Base-by-base conservation (phyloP, 1,140 invertebrate species). In the Rhopalosiphum padi region DNA sequence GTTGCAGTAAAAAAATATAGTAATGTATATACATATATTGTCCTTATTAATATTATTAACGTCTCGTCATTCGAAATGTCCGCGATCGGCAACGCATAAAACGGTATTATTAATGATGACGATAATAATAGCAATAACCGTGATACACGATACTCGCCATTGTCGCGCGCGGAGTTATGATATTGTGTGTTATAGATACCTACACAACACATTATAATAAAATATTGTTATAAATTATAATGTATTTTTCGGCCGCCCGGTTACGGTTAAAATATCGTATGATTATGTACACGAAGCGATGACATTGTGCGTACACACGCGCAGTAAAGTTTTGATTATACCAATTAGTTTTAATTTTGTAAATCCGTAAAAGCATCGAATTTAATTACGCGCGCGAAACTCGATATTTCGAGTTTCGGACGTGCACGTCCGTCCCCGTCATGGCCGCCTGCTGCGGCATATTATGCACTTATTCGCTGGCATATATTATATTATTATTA, bases 301-400 rank as follows among this genome's bases (percentile, higher is more conserved):
- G 86, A 87, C 86, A 87, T 87, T 35, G 43, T 23, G 25, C 41
- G 9, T 9, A 48, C 43, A 22, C 41, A 0, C 87, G 30, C 11
- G 43, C 25, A 21, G 41, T 46, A 25, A 86, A 25, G 15, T 55
- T 89, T 89, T 55, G 88, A 89, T 89, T 89, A 89, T 18, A 15
- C 88, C 88, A 89, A 89, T 89, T 55, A 37, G 51, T 89, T 55
- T 89, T 55, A 55, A 55, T 55, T 53, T 89, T 23, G 88, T 1
- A 89, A 89, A 89, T 55, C 88, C 51, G 88, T 89, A 53, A 89
- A 89, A 89, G 87, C 87, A 53, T 89, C n/a, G 88, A 37, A 89
- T 89, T 55, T 89, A 89, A 89, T 89, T 89, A 89, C n/a, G 1
- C 35, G 46, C 9, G 37, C 48, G 88, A 55, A 89, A 89, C 23